Base-by-base conservation (phyloP, 2,113 vertebrate species). In the Balaeniceps rex region DNA sequence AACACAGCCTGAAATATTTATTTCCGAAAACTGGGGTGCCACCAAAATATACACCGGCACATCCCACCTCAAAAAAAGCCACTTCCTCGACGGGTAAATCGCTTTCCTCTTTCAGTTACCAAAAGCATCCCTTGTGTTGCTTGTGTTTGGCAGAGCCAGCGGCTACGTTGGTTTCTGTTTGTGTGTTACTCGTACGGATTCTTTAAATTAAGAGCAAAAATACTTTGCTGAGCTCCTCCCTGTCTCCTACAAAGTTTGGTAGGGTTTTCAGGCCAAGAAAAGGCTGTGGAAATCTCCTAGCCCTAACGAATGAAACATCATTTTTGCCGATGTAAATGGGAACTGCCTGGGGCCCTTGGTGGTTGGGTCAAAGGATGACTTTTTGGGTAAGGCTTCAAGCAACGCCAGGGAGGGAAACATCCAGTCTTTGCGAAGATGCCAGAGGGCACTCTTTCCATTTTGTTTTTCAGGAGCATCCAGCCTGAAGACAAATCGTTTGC, bases 401-500 rank as follows among this genome's bases (percentile, higher is more conserved):
- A 1, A 34, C 65, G 61, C 66, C 61, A 8, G 14, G 34, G 42
- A 86, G 22, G 61, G 33, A 51, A 87, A 31, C 44, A 33, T 57
- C 55, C 64, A n/a, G 14, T 52, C 24, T 46, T 5, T 21, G 23
- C 2, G 4, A 13, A 28, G 52, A 40, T 64, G 44, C 55, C 44
- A 33, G 46, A 46, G 18, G n/a, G 13, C 26, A 42, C 2, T 0
- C 34, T 28, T 89, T 70, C 60, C 17, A 1, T 51, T 87, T 46
- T 81, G 17, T 93, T 94, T 78, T 96, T 15, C 96, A 99, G 99
- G 98, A 98, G 97, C 71, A 98, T 99, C 60, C 94, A 97, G 12
- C 91, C 98, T 11, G 98, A 99, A 88, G 99, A 99, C 90, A 99
- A 99, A 90, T 99, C 99, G 0, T 98, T 99, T 13, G 99, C 99